A percentile compares a stretch with the other conserved stretches of the same genome.
These are phyloP conservation scores for Pachyramphus minor DNA, from an alignment of 2,113 vertebrate genomes.

Conservation along the genomic window DNA sequence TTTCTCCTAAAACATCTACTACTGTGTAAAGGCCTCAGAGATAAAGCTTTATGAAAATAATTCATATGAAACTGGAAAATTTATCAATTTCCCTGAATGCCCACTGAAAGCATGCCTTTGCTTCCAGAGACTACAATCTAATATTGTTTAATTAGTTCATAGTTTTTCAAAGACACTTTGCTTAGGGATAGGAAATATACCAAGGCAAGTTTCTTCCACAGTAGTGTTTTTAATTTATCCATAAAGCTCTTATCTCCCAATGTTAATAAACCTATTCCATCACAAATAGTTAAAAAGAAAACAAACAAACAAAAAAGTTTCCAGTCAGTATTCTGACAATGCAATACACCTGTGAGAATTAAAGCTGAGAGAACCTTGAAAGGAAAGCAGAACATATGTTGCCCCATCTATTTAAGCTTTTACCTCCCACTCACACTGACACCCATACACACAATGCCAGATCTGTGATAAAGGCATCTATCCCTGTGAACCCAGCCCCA, in stretches of 20 bases:
- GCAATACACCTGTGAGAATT: background rate
- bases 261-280: background rate
- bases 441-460: background rate
- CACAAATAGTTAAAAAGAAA: background rate
- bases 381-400: background rate
- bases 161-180: background rate
- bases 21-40: background rate
- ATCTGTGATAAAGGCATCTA: background rate
- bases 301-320: background rate
- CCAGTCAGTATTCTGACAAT: background rate
- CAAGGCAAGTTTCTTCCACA: background rate
- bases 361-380: background rate
- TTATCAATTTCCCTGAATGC: background rate
- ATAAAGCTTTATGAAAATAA: background rate
- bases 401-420: background rate
- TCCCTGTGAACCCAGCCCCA: background rate
- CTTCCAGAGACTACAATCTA: background rate
- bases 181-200: background rate
- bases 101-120: background rate
- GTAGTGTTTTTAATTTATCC: background rate
- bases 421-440: slow-evolving; percentile 26
- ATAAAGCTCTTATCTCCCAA: background rate
- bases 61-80: fast-evolving
- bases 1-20: background rate
- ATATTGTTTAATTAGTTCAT: background rate